Evolutionary conservation across 2,113 vertebrate genomes (phyloP).

Genomic region (Candoia aspera): DNA sequence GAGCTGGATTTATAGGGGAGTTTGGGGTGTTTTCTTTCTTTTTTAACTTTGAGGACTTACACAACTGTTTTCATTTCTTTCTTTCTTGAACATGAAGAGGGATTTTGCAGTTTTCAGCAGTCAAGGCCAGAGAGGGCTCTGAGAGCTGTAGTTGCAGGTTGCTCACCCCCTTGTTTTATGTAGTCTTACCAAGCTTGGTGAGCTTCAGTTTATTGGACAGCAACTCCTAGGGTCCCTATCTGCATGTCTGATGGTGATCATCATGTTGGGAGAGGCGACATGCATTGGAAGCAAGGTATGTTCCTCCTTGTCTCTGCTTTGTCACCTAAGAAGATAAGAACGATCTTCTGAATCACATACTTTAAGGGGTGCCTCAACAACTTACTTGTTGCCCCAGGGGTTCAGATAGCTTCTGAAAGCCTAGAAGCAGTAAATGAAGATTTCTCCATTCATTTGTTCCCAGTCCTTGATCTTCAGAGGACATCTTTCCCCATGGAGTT

Average conservation of each 20-base stretch:
- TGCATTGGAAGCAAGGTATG: background rate
- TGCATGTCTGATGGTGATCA: background rate
- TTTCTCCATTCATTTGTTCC: background rate
- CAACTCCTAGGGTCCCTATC: background rate
- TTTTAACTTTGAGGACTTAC: background rate
- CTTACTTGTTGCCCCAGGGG: background rate
- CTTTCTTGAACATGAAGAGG: background rate
- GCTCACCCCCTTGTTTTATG: background rate
- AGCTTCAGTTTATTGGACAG: background rate
- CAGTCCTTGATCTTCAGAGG: background rate
- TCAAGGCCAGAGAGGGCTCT: background rate
- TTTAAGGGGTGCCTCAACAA: background rate
- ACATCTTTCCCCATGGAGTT: background rate
- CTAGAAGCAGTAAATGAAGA: background rate
- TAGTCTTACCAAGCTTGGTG: background rate
- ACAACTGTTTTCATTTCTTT: background rate
- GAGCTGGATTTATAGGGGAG: background rate
- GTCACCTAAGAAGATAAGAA: background rate
- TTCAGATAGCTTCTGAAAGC: background rate
- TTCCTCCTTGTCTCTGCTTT: background rate
- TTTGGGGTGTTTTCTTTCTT: background rate
- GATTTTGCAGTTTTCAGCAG: background rate
- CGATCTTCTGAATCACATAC: background rate
- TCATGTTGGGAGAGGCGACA: background rate
- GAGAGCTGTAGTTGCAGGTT: background rate